Evolutionary conservation across 2,113 vertebrate species (phyloP).

Genomic region (Salvelinus alpinus): DNA sequence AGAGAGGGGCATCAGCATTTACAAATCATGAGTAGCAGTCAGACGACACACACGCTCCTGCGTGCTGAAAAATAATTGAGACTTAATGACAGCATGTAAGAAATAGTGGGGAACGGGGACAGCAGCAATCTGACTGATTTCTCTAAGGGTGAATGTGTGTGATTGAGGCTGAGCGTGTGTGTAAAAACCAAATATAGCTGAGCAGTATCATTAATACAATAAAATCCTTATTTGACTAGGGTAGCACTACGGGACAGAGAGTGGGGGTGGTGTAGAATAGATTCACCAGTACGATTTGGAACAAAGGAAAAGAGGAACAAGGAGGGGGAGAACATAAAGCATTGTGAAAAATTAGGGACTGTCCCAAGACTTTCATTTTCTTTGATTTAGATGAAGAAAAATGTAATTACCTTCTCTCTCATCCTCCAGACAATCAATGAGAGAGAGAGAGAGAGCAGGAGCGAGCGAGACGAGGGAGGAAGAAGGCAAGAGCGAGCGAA

Average conservation of each 20-base stretch:
- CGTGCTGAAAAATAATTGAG: neutral
- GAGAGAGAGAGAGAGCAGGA: neutral
- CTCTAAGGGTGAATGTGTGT: neutral
- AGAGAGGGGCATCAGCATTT: neutral
- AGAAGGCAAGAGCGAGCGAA: too few species aligned
- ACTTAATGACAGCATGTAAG: slow-evolving; percentile 2
- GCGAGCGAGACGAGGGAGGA: neutral
- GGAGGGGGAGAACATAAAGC: slow-evolving; percentile 1
- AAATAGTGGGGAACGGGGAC: neutral
- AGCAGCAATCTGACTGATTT: neutral
- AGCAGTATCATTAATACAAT: slow-evolving; percentile 14
- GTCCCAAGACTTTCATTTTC: slow-evolving; percentile 36
- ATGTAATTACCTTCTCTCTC: slow-evolving; percentile 31
- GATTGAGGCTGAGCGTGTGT: neutral
- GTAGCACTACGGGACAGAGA: neutral
- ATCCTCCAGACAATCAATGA: slow-evolving; percentile 32
- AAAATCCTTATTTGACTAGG: neutral
- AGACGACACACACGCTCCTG: too few species aligned
- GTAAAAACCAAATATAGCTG: slow-evolving; percentile 3
- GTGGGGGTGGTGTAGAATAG: neutral
- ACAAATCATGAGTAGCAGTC: slow-evolving; percentile 7
- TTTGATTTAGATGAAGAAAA: slow-evolving; percentile 21
- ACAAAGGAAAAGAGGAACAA: neutral
- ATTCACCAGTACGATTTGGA: neutral
- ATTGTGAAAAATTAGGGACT: slow-evolving; percentile 4